Evolutionary conservation across 2,888 invertebrate species (phyloP), one percentile per base, ranked within the genome.

Genomic region (Idaea aversata): DNA sequence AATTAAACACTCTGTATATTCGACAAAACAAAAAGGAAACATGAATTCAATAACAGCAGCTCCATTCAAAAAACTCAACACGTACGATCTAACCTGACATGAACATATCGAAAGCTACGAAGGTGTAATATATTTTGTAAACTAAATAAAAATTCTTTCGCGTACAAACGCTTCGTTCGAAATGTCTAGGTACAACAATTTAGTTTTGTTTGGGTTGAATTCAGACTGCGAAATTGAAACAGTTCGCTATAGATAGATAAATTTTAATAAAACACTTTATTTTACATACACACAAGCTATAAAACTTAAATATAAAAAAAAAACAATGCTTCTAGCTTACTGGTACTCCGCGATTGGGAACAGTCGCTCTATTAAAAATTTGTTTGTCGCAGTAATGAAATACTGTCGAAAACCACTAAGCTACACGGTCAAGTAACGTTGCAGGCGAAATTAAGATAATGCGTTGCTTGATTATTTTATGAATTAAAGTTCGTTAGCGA

Each of bases 121-220:
- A 69, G 70, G 71, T 72, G 71, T 71, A 78, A 80, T 79, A 79
- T 78, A 77, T 80, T 77, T 70, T 71, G 70, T 69, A 73, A 79
- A 80, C 79, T 79, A 79, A 81, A 83, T 82, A 82, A 81, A 82
- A 80, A 82, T 87, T 79, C 83, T 83, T 63, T 75, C 72, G 75
- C 79, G 77, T 74, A 72, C 75, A 68, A 79, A 79, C 83, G 81
- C 83, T 86, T 83, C 82, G 81, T 85, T 81, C 75, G 74, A 47
- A 47, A 13, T 47, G 47, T 47, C 4, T 47, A 47, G 47, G 47
- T 47, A 47, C 47, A 13, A 47, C 47, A 74, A 67, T 72, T 70
- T 69, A 63, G 47, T 47, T 47, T 67, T 47, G 47, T 47, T 47
- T 6, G 13, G 47, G 47, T 47, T 10, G 10, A 47, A 13, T 47